Evolutionary conservation across 1,140 invertebrate species (phyloP), one percentile per base, ranked within the genome.

Genomic region (Drosophila micromelanica): DNA sequence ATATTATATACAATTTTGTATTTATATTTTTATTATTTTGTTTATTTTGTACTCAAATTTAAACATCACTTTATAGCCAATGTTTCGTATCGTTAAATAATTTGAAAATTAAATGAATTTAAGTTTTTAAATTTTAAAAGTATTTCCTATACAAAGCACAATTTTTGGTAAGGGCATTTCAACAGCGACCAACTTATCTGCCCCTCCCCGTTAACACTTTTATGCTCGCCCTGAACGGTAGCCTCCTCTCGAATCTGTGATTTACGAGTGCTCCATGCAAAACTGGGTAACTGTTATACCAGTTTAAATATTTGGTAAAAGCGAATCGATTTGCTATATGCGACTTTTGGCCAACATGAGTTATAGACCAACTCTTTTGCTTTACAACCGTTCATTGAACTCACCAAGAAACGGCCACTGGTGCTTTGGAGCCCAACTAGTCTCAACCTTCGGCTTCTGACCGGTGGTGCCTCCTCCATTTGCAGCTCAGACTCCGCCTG

Each of bases 221-320:
- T 7, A 12, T 17, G 9, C 51, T 27, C 15, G 40, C 9, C 38
- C 8, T 17, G 15, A 45, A 46, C 60, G 35, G 42, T 48, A 40
- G 51, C 40, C 46, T 17, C 13, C n/a, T 62, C 68, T 62, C 42
- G 54, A 45, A 51, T 68, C 45, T 43, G 62, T 86, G 82, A 86
- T 86, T 87, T 86, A 86, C 82, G 82, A 76, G 74, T 63, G 56
- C 45, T n/a, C 45, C 62, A 57, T 64, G 61, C 69, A 77, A 64
- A 79, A 87, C 61, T 87, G 79, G 82, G 82, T 87, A 89, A 87
- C 82, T 87, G 82, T 89, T 78, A 89, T 84, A 55, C 65, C 67
- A 62, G 62, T 78, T 80, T 78, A 69, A 70, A 65, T 74, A 59
- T 74, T 70, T 85, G 59, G 56, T 56, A 57, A 81, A 73, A 80